These are phyloP conservation scores for Sicus ferrugineus DNA, from an alignment of 2,888 invertebrate genomes.

Conservation along the genomic window DNA sequence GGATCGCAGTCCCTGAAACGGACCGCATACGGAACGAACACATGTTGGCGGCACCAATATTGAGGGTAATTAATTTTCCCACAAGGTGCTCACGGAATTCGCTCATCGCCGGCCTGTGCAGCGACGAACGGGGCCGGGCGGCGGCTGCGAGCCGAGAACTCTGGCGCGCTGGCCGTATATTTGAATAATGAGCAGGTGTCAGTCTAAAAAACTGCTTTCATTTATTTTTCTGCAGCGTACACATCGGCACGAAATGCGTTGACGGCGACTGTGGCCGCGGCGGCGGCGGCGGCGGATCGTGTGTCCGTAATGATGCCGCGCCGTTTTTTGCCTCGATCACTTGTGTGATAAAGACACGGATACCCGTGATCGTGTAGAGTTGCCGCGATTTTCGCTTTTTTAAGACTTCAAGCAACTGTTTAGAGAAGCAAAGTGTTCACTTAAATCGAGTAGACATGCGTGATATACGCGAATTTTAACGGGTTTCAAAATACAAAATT, in stretches of 20 bases:
- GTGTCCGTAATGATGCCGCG: constrained; percentile 21
- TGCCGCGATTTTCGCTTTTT: background rate
- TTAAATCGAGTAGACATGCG: background rate
- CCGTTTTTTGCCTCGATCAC: background rate
- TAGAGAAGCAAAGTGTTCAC: background rate
- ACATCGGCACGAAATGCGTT: background rate
- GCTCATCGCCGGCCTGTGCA: background rate
- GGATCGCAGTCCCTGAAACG: background rate
- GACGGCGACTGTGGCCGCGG: background rate
- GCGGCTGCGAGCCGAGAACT: background rate
- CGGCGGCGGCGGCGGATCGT: constrained; percentile 18
- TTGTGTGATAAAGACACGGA: background rate
- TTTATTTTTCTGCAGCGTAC: constrained; percentile 43
- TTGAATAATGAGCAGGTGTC: constrained; percentile 44
- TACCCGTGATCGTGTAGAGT: background rate
- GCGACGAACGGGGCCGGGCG: background rate
- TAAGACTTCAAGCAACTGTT: background rate
- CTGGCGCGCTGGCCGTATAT: constrained; percentile 2
- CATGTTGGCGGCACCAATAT: constrained; percentile 25
- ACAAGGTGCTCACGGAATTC: constrained; percentile 24
- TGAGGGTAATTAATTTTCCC: constrained; percentile 37
- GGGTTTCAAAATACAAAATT: background rate
- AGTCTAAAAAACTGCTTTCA: constrained; percentile 44
- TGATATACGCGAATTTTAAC: background rate
- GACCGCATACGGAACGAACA: background rate